These are phyloP conservation scores for Chaenodraco wilsoni DNA, from an alignment of 2,797 vertebrate species.

Conservation along the genomic window DNA sequence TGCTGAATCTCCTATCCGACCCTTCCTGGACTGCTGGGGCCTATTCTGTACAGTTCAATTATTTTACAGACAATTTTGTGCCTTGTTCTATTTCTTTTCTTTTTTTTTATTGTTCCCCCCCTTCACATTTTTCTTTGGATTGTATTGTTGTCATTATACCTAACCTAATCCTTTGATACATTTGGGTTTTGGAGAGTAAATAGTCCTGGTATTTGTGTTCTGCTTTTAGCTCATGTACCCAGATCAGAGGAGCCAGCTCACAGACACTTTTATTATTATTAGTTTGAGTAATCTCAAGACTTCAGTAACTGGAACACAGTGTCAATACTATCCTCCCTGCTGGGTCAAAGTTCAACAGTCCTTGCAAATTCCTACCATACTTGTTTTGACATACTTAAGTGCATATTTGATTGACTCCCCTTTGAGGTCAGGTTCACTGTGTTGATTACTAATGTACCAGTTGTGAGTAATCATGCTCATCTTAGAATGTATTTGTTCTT, in stretches of 20 bases:
- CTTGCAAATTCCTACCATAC: constrained; percentile 48
- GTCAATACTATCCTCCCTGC: constrained; percentile 51
- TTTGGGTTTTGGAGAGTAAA: constrained; percentile 68
- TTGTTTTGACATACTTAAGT: constrained; percentile 40
- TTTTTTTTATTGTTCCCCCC: constrained; percentile 62
- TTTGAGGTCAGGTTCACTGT: constrained; percentile 55
- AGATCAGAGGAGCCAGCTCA: constrained; percentile 57
- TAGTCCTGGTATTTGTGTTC: constrained; percentile 69
- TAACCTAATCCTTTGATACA: constrained; percentile 72
- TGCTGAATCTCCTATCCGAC: constrained; percentile 90
- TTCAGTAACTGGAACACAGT: constrained; percentile 48
- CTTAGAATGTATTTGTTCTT: constrained; percentile 67
- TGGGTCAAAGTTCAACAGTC: constrained; percentile 53
- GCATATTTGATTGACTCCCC: constrained; percentile 19
- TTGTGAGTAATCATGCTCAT: constrained; percentile 58
- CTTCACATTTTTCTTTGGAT: constrained; percentile 68
- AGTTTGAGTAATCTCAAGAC: constrained; percentile 40
- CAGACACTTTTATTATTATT: constrained; percentile 13
- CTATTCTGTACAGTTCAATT: constrained; percentile 93
- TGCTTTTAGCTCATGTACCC: constrained; percentile 69
- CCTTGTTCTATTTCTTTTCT: constrained; percentile 94
- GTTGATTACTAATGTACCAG: constrained; percentile 49
- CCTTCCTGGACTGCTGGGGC: constrained; percentile 87
- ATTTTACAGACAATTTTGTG: constrained; percentile 99
- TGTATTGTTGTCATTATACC: constrained; percentile 62